Evolutionary conservation across 1,140 invertebrate species (phyloP), one percentile per base, ranked within the genome.

Genomic region (Ips nitidus): DNA sequence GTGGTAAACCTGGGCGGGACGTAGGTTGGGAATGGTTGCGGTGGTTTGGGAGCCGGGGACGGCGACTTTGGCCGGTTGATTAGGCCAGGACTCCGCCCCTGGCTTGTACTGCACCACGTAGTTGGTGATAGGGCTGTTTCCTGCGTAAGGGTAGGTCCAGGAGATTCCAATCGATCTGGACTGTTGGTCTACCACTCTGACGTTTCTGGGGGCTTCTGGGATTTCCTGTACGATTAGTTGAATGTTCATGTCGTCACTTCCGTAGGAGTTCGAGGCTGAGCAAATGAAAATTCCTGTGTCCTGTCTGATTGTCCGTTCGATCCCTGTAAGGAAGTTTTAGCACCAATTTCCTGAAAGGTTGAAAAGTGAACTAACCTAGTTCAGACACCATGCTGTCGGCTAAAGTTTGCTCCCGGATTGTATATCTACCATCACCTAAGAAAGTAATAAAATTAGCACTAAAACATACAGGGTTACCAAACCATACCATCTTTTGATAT

Each of bases 201-300:
- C 87, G 78, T 94, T 93, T 77, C 90, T 89, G 7, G 94, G 93
- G 75, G 92, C 88, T 80, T 95, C 94, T 2, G 94, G 94, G 38
- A 90, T 94, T 82, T 89, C 95, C 88, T 97, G 94, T 5, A 98
- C 93, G 57, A 94, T 90, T 5, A 98, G 85, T 75, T 94, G 91
- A 78, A 96, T 94, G 38, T 89, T 90, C 86, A 95, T 94, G 78
- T 95, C 90, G 76, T 97, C 95, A 74, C 91, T 89, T 37, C 95
- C 95, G 76, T 95, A 94, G 52, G 89, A 85, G 82, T 98, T 98
- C 65, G 88, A 90, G 1, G 93, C 94, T 60, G 88, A 84, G 81
- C 95, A 98, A 37, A 93, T 91, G 79, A 97, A 92, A 57, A 92
- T 88, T 3, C 92, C 94, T 1, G 94, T 94, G 81, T 98, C 95